Evolutionary conservation across 2,113 vertebrate genomes (phyloP).

Genomic region (Circaetus cinerascens): DNA sequence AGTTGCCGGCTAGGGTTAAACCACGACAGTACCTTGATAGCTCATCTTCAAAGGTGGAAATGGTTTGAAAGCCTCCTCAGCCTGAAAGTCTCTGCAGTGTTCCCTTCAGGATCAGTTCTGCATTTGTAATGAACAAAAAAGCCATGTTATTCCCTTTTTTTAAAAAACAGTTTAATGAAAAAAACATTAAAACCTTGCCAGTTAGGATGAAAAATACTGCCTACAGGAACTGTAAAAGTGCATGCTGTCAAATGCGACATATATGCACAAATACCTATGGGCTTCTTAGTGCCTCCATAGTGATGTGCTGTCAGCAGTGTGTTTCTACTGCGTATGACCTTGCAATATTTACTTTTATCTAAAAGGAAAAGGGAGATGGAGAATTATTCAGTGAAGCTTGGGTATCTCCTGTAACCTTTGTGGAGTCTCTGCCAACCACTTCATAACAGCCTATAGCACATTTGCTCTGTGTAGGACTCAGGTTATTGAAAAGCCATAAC

Average conservation of each 20-base stretch:
- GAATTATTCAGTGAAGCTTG: neutral
- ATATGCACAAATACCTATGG: neutral
- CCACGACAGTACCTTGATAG: neutral
- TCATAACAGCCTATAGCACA: neutral
- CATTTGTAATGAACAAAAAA: neutral
- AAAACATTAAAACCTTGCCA: neutral
- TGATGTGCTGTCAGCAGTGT: neutral
- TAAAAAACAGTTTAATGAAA: neutral
- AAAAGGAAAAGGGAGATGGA: neutral
- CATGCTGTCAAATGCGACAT: constrained; percentile 1
- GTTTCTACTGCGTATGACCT: neutral
- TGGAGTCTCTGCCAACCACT: neutral
- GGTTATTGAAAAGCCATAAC: neutral
- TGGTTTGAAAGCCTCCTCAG: neutral
- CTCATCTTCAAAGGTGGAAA: neutral
- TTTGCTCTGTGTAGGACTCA: neutral
- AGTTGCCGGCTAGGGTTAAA: too few species aligned
- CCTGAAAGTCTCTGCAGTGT: neutral
- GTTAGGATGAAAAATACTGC: constrained; percentile 8
- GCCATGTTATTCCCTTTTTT: neutral
- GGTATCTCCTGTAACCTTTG: neutral
- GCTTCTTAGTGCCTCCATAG: neutral
- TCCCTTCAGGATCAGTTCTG: neutral
- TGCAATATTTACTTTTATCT: neutral
- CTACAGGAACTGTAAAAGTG: neutral